These are phyloP conservation scores for Drosophila mauritiana DNA, from an alignment of 1,140 invertebrate species.

Conservation along the genomic window DNA sequence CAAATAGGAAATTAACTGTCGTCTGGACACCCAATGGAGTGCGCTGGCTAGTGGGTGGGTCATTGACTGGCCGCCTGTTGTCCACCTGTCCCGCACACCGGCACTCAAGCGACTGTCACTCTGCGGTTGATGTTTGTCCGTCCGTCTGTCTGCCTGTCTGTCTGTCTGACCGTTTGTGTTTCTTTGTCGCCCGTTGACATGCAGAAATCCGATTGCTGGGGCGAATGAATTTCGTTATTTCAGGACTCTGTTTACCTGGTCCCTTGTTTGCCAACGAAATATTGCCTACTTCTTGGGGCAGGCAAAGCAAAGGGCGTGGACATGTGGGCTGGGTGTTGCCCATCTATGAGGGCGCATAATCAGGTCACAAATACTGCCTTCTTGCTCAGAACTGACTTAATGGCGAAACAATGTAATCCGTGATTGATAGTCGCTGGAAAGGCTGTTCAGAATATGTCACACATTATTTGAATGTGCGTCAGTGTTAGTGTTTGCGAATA, in stretches of 20 bases:
- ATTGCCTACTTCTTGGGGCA: slow-evolving; percentile 5
- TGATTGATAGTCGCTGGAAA: background rate
- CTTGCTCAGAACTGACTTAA: background rate
- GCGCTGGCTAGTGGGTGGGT: background rate
- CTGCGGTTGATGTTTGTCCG: slow-evolving; percentile 19
- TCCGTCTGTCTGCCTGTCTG: background rate
- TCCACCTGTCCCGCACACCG: slow-evolving; percentile 22
- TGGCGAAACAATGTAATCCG: background rate
- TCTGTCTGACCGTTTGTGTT: background rate
- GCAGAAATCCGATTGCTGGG: slow-evolving; percentile 22
- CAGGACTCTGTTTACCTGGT: background rate
- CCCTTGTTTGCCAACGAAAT: background rate
- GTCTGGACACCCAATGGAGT: slow-evolving; percentile 54
- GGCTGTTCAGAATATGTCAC: background rate
- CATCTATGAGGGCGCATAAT: background rate
- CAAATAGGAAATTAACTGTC: slow-evolving; percentile 82
- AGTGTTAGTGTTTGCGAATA: background rate
- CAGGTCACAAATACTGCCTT: background rate
- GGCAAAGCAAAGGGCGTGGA: background rate
- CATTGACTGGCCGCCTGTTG: background rate
- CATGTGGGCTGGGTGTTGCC: background rate
- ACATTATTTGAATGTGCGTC: background rate
- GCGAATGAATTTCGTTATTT: slow-evolving; percentile 11
- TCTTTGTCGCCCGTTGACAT: slow-evolving; percentile 9
- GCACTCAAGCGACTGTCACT: slow-evolving; percentile 23